These are phyloP conservation scores for Tangara arthus DNA, from an alignment of 2,797 vertebrate genomes.

Conservation along the genomic window DNA sequence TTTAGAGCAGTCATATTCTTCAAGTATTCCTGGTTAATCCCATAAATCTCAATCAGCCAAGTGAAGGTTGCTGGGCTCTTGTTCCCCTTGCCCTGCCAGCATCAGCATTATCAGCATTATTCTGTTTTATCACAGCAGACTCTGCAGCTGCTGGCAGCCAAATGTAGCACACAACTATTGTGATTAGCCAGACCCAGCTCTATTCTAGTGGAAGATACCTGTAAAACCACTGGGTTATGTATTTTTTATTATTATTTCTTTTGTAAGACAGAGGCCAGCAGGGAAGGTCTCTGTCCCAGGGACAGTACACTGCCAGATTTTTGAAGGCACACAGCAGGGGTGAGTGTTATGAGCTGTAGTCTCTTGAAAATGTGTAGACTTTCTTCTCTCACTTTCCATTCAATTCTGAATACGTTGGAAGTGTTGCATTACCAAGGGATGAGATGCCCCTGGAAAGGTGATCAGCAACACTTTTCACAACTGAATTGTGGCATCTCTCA, in stretches of 20 bases:
- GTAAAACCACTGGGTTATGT: neutral
- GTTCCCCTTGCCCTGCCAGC: neutral
- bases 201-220: neutral
- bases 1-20: rapidly evolving
- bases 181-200: neutral
- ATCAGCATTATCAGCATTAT: neutral
- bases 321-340: neutral
- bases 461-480: neutral
- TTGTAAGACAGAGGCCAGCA: neutral
- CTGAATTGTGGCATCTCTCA: neutral
- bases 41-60: neutral
- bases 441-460: neutral
- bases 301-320: neutral
- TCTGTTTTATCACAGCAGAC: neutral
- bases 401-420: rapidly evolving
- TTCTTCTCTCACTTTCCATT: neutral
- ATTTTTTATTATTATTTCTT: neutral
- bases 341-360: neutral
- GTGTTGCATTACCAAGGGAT: neutral
- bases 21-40: neutral
- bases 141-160: neutral
- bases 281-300: neutral
- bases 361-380: neutral
- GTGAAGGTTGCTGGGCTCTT: neutral
- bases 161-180: neutral